Conservation (phyloP, 2,113 vertebrate genomes). For the Bubo blakistoni region DNA sequence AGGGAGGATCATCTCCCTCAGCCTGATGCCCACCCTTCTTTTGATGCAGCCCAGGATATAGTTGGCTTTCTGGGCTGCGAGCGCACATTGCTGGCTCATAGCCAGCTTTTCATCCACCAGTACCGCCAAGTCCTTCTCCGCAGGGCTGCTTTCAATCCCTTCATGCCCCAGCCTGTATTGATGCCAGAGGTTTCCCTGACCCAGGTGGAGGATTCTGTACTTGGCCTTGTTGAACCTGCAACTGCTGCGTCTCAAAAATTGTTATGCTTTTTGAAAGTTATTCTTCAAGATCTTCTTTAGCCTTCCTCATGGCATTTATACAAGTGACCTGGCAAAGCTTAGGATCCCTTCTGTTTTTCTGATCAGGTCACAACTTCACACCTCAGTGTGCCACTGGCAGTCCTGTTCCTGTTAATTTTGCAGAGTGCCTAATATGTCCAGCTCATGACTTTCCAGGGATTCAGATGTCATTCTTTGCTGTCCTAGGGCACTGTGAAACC, state of each 20-base stretch:
- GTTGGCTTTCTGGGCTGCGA: not conserved
- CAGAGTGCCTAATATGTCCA: not conserved
- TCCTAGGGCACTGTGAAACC: not conserved
- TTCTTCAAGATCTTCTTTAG: not conserved
- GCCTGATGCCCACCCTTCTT: not conserved
- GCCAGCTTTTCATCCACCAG: not conserved
- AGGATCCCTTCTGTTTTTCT: not conserved
- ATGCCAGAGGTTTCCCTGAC: not conserved
- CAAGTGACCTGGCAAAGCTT: not conserved
- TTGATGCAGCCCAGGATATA: not conserved
- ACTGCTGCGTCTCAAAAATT: not conserved
- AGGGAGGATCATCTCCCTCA: not conserved
- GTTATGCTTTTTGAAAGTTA: not conserved
- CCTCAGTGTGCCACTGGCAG: not conserved
- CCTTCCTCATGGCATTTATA: not conserved
- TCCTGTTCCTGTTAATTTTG: not conserved
- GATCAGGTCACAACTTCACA: not conserved
- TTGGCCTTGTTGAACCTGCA: not conserved
- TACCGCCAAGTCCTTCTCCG: accelerated
- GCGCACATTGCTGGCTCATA: accelerated
- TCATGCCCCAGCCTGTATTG: not conserved
- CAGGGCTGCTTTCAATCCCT: not conserved
- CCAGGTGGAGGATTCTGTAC: not conserved
- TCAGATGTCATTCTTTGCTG: not conserved
- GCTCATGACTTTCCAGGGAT: not conserved